Conservation (phyloP, 2,797 vertebrate species). For the Philypnodon macrostomus region DNA sequence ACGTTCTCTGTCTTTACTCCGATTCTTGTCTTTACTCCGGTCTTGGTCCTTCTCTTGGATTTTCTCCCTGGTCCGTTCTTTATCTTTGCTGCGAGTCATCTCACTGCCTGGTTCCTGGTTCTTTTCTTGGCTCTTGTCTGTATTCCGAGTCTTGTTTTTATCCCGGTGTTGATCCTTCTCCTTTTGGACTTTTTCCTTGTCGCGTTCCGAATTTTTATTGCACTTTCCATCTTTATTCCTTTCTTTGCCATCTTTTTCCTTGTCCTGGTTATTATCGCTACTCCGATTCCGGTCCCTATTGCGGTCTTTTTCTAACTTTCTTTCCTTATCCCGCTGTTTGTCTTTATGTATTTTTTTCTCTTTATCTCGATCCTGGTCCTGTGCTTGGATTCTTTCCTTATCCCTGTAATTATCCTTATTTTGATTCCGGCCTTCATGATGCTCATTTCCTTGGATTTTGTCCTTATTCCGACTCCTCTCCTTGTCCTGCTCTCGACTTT, state of each 20-base stretch:
- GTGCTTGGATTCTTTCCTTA: too few species aligned
- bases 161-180: constrained; percentile 48
- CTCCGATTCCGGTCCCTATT: not conserved
- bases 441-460: not conserved
- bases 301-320: constrained; percentile 2
- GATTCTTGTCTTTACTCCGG: constrained; percentile 21
- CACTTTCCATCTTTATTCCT: constrained; percentile 3
- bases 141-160: too few species aligned
- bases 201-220: not conserved
- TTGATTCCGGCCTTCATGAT: not conserved
- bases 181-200: not conserved
- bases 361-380: not conserved
- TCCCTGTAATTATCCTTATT: not conserved
- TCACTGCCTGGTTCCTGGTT: not conserved
- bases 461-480: constrained; percentile 1
- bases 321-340: not conserved
- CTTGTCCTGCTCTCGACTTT: constrained; percentile 15
- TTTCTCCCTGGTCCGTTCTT: constrained; percentile 39
- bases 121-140: not conserved
- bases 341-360: constrained; percentile 15
- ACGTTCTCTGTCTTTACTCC: constrained; percentile 58
- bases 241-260: not conserved
- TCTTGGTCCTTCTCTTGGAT: constrained; percentile 57
- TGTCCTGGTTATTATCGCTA: not conserved
- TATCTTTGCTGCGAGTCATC: constrained; percentile 2